Evolutionary conservation across 1,140 invertebrate species (phyloP).

Genomic region (Camponotus pennsylvanicus): DNA sequence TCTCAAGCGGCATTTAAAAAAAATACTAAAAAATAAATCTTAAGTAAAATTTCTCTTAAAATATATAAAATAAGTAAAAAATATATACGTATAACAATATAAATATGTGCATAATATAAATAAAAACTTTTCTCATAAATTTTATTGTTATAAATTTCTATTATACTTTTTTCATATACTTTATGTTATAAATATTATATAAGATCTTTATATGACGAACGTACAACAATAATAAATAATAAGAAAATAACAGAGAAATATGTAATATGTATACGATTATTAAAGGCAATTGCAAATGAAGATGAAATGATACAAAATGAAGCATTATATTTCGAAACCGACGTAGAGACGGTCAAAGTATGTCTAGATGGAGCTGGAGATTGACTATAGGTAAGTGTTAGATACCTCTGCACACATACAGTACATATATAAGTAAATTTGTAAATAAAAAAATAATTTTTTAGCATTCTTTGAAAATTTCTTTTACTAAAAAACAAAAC

Average conservation of each 20-base stretch:
- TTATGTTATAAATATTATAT: too few relatives aligned
- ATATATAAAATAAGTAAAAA: too few relatives aligned
- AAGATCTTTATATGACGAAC: not conserved
- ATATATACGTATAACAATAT: too few relatives aligned
- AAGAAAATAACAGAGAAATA: not conserved
- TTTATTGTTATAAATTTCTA: too few relatives aligned
- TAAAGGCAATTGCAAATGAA: slow-evolving; percentile 37
- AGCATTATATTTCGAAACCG: not conserved
- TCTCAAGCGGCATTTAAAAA: not conserved
- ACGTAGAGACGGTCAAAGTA: not conserved
- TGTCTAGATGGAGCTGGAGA: not conserved
- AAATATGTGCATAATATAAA: too few relatives aligned
- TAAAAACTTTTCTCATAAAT: too few relatives aligned
- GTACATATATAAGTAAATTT: not conserved
- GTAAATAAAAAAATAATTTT: not conserved
- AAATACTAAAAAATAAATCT: not conserved
- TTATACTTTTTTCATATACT: too few relatives aligned
- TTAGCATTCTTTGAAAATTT: too few relatives aligned
- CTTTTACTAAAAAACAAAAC: too few relatives aligned
- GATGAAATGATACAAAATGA: fast-evolving
- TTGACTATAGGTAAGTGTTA: not conserved
- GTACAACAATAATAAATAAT: not conserved
- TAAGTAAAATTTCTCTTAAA: too few relatives aligned
- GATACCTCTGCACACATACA: not conserved
- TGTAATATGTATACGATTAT: not conserved